Percentiles rank a stretch among this genome's conserved stretches.
Evolutionary conservation across 2,888 invertebrate genomes (phyloP).

Genomic region (Anorthoa munda): DNA sequence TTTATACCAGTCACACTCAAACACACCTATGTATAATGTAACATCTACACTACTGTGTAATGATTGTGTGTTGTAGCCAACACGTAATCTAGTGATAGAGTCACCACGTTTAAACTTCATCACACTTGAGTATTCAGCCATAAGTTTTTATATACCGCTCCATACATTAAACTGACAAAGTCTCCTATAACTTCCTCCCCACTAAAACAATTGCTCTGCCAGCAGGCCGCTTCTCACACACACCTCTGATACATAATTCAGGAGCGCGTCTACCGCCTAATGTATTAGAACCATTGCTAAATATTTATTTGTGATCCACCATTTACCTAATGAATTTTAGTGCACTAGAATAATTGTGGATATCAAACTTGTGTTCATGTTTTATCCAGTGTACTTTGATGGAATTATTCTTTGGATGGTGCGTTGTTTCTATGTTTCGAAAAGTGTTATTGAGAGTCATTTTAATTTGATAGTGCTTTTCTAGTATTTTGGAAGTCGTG

Average conservation of each 20-base stretch:
- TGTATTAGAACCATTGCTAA: slow-evolving; percentile 83
- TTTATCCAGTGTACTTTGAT: slow-evolving; percentile 35
- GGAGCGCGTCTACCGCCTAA: slow-evolving; percentile 77
- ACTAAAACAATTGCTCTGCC: slow-evolving; percentile 32
- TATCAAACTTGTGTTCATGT: slow-evolving; percentile 41
- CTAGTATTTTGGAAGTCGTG: too few relatives aligned
- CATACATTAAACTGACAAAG: neutral
- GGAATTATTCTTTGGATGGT: slow-evolving; percentile 6
- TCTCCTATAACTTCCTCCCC: neutral
- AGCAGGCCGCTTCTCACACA: slow-evolving; percentile 36
- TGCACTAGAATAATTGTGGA: slow-evolving; percentile 41
- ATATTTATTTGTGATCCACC: slow-evolving; percentile 81
- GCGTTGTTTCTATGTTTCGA: neutral
- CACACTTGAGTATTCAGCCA: too few relatives aligned
- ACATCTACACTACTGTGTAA: too few relatives aligned
- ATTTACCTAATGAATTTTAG: slow-evolving; percentile 46
- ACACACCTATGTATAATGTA: too few relatives aligned
- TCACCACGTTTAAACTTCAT: too few relatives aligned
- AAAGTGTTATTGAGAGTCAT: neutral
- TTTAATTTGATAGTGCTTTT: too few relatives aligned
- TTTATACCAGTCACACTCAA: too few relatives aligned
- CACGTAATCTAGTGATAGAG: too few relatives aligned
- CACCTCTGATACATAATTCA: too few relatives aligned
- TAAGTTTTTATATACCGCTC: too few relatives aligned
- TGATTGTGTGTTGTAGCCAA: too few relatives aligned